Evolutionary conservation across 2,888 invertebrate species (phyloP), one percentile per base, ranked within the genome.

Genomic region (Andrena flavipes): DNA sequence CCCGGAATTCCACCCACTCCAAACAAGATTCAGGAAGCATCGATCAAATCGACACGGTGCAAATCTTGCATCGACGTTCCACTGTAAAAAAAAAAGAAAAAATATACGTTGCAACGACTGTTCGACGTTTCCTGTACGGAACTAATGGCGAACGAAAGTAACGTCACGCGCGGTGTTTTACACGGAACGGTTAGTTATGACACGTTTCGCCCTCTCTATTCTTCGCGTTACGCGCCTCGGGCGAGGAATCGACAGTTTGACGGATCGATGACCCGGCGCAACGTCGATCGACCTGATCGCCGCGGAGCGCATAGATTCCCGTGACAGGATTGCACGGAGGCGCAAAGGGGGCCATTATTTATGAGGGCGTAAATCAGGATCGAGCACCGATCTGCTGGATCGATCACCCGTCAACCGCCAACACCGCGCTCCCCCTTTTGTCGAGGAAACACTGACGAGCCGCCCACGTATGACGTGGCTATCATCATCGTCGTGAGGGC

Each of bases 281-380:
- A 76, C 71, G 78, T 29, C 84, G 83, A 75, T 71, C 73, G 80
- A 80, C 67, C 70, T 16, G 83, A 77, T 80, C 81, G 78, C 30
- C 48, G n/a, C 51, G 60, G 60, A 63, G 73, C 59, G 76, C 80
- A 71, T 77, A 84, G 78, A 84, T 86, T 84, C 77, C 67, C 82
- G 76, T 74, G 84, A 83, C 84, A 77, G 86, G 71, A 76, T 79
- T 74, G 82, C 69, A 56, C 78, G 74, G 78, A 84, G 85, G 80
- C 82, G 85, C 84, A 76, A 87, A 78, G 80, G 84, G 81, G 63
- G 33, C 73, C 72, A 79, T 87, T 87, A 87, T 87, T 87, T 87
- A 87, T 82, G 87, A 84, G 87, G 80, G 59, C 79, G 87, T 87
- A 87, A 87, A 87, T 87, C 87, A 87, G 81, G 87, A 87, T 87